These are phyloP conservation scores for Steinernema feltiae DNA, from an alignment of 1,140 invertebrate genomes.

Conservation along the genomic window DNA sequence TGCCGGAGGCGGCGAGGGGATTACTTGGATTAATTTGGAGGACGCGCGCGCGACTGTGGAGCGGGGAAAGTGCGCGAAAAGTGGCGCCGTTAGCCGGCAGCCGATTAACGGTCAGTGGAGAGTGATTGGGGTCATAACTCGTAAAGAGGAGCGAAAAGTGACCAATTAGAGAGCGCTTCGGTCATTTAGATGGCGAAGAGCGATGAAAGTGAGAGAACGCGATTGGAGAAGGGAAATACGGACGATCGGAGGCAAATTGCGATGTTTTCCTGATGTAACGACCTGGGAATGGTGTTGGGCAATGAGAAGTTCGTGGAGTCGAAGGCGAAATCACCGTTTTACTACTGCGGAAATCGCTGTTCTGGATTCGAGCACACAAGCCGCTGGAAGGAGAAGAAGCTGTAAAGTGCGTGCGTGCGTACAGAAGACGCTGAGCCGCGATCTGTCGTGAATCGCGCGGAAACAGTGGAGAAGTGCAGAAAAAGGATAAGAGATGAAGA, in stretches of 20 bases:
- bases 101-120: background rate
- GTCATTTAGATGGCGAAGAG: background rate
- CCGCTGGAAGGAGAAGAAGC: no score
- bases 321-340: no score
- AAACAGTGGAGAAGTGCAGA: no score
- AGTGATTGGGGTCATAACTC: conserved; percentile 2
- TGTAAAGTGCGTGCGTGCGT: no score
- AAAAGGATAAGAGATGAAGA: no score
- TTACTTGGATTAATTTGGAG: background rate
- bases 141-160: background rate
- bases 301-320: no score
- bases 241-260: background rate
- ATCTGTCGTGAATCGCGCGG: no score
- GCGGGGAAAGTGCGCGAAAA: background rate
- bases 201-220: background rate
- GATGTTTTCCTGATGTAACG: background rate
- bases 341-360: no score
- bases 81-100: background rate
- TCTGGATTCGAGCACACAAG: no score
- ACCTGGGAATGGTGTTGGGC: background rate
- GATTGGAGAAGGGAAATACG: background rate
- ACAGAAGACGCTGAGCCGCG: no score
- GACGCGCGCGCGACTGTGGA: background rate
- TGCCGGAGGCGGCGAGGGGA: background rate
- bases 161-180: background rate